Base-by-base conservation (phyloP, 2,113 vertebrate genomes). In the Cyanistes caeruleus region DNA sequence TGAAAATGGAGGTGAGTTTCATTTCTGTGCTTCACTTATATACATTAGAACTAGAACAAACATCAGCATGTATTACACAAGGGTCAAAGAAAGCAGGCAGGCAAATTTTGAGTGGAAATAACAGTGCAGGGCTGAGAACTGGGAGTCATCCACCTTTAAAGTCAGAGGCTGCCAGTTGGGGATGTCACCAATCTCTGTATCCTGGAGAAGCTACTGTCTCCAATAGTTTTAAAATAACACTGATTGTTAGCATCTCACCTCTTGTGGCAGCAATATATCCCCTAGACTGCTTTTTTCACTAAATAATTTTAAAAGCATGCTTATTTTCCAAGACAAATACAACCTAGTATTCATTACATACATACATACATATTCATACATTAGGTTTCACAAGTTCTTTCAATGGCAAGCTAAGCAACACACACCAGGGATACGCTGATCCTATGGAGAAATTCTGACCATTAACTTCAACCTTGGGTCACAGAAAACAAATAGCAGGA, bases 371-470 rank as follows among this genome's bases (percentile, higher is more conserved):
- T 39, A 39, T 39, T 39, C 39, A 39, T 39, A 39, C 39, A 64
- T n/a, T 21, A 67, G 8, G 23, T 28, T 48, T 78, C 35, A 28
- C 12, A 68, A 93, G 25, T 31, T 78, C 27, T 48, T 39, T 39
- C 62, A 48, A 0, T 14, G n/a, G 24, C 13, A 33, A 87, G 37
- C 46, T 35, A 60, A 16, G 62, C 63, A 63, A 31, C 7, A 58
- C 53, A 27, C 44, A 14, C 16, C 1, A 5, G 13, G 0, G 1
- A 13, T 19, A 15, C 0, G 2, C 16, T 17, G 17, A 63, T 63
- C 17, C 39, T 8, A 18, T 44, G 11, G 22, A 77, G 46, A 78
- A 43, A 33, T 43, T 68, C 33, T 11, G 2, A 15, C 12, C 31
- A 44, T 13, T 84, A 69, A 25, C 48, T 84, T 84, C 55, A 58